Percentiles rank a stretch among this genome's conserved stretches.
These are phyloP conservation scores for Mystacides longicornis DNA, from an alignment of 2,888 invertebrate genomes.

Conservation along the genomic window DNA sequence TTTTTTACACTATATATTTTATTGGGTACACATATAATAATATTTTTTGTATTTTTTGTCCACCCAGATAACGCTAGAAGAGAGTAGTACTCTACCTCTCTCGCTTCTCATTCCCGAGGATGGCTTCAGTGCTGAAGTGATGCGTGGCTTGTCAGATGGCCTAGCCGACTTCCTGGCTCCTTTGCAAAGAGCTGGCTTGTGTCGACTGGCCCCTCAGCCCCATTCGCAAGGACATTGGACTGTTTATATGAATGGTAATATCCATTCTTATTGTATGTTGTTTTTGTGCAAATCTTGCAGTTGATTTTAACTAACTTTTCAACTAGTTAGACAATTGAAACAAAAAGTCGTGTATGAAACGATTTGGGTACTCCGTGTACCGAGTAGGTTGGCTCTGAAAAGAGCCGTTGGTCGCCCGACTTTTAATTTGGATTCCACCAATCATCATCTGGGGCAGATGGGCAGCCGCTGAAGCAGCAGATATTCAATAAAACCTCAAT, in stretches of 20 bases:
- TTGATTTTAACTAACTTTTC: too few relatives aligned
- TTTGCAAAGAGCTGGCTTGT: conserved; percentile 76
- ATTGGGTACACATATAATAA: neutral
- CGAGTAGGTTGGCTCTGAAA: too few relatives aligned
- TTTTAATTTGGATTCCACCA: too few relatives aligned
- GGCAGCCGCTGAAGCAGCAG: too few relatives aligned
- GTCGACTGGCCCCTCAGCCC: conserved; percentile 84
- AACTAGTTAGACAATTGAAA: too few relatives aligned
- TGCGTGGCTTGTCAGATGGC: conserved; percentile 89
- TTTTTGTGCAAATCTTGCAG: too few relatives aligned
- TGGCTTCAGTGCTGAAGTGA: conserved; percentile 95
- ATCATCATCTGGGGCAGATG: too few relatives aligned
- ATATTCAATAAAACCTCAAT: too few relatives aligned
- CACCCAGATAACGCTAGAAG: conserved; percentile 75
- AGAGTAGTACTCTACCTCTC: conserved; percentile 83
- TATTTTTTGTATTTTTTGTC: conserved; percentile 1
- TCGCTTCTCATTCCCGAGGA: conserved; percentile 94
- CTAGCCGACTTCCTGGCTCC: conserved; percentile 81
- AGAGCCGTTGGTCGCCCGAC: too few relatives aligned
- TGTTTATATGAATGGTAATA: conserved; percentile 77
- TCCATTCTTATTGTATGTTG: too few relatives aligned
- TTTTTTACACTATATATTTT: neutral
- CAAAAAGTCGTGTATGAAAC: too few relatives aligned
- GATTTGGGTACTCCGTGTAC: too few relatives aligned
- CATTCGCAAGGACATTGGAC: conserved; percentile 92